Evolutionary conservation across 1,140 invertebrate genomes (phyloP), one percentile per base, ranked within the genome.

Genomic region (Bombus ignitus): DNA sequence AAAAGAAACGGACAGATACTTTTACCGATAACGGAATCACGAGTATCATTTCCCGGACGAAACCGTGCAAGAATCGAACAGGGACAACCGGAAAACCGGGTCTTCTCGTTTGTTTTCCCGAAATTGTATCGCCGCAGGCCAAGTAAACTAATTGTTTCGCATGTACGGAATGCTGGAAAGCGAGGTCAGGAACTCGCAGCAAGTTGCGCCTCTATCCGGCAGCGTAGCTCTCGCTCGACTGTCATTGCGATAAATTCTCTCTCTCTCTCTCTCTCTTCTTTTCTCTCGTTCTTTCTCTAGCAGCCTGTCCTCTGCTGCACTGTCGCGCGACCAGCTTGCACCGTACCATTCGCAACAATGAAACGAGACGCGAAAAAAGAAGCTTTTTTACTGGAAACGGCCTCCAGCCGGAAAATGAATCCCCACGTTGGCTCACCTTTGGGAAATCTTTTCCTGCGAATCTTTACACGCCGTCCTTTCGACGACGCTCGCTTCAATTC

Each of bases 371-470:
- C 75, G 75, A 75, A 18, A n/a, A 53, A 47, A 53, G 13, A 25
- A 25, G 9, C 13, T 53, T 53, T 57, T 75, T 37, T 39, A 72
- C 47, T 75, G 8, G 32, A 18, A 65, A 25, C 28, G 47, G 47
- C 22, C 22, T 59, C n/a, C 72, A 39, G n/a, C 76, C 18, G 65
- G 86, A 73, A 87, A 88, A 79, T 28, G 42, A n/a, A 28, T 28
- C 22, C 25, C 76, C 18, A 28, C 39, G 32, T 10, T 32, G 18
- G 28, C 32, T 79, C 65, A 28, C 77, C 77, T 79, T 47, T 68
- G 77, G 77, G 77, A 68, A 79, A 79, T 79, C 77, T 79, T 79
- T 53, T 28, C 62, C 22, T 39, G 25, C 57, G 53, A 42, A 72
- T 37, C 25, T 72, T 72, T 42, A 8, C 39, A n/a, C 47, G 53